A percentile compares a stretch with the other conserved stretches of the same genome.
phyloP scores from a whole-genome alignment of 2,888 invertebrate species.

The Magallana nippona region DNA sequence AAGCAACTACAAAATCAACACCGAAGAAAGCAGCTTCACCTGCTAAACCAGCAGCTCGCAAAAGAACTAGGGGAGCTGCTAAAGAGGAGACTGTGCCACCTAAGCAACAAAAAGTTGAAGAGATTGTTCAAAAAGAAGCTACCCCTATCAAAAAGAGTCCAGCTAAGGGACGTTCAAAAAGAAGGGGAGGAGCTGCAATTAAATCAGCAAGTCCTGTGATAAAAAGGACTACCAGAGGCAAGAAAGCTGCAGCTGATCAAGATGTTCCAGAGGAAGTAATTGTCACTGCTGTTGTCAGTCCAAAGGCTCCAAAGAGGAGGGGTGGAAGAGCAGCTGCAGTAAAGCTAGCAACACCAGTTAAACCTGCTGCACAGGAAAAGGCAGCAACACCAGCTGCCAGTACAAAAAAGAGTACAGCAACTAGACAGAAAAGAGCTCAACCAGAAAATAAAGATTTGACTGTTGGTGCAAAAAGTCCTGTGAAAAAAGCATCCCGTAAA shows the following conservation, averaged over 20 bases:
- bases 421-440: conserved; percentile 5
- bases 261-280: not conserved
- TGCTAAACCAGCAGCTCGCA: conserved; percentile 3
- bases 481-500: not conserved
- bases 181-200: conserved; percentile 7
- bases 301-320: conserved; percentile 45
- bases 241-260: not conserved
- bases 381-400: conserved; percentile 23
- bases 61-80: not conserved
- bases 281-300: not conserved
- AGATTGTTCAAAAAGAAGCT: not conserved
- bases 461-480: conserved; percentile 38
- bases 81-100: not conserved
- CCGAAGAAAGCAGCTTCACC: conserved; percentile 2
- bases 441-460: conserved; percentile 49
- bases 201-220: no score
- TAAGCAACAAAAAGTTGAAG: not conserved
- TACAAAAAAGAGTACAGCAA: conserved; percentile 11
- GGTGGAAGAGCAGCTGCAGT: conserved; percentile 39
- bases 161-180: not conserved
- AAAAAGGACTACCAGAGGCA: not conserved
- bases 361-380: conserved; percentile 37
- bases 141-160: not conserved
- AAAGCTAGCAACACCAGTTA: conserved; percentile 43
- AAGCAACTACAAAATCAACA: conserved; percentile 5